Percentiles rank a stretch among this genome's conserved stretches.
phyloP scores from a whole-genome alignment of 2,888 invertebrate genomes.

The Oligia strigilis region DNA sequence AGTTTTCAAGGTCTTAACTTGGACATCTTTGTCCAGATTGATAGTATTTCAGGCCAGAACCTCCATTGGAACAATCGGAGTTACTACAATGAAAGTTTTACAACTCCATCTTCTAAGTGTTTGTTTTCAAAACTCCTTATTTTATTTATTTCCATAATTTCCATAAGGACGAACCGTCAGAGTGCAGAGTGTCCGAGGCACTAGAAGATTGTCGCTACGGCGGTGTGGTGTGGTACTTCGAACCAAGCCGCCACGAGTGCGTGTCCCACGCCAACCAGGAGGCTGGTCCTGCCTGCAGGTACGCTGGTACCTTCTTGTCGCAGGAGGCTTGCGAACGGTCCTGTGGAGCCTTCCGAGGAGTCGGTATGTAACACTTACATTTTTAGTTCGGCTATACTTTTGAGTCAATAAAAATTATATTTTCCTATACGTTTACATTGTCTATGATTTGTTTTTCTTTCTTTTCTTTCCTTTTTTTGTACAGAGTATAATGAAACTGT shows the following conservation, averaged over 20 bases:
- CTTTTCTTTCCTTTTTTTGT: background rate
- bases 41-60: background rate
- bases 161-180: constrained; percentile 64
- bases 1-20: background rate
- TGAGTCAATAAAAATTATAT: background rate
- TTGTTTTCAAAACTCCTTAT: constrained; percentile 14
- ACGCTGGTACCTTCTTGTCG: constrained; percentile 93
- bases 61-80: background rate
- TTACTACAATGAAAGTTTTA: background rate
- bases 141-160: constrained; percentile 20
- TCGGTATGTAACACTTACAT: constrained; percentile 46
- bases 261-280: constrained; percentile 76
- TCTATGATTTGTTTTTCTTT: background rate
- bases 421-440: background rate
- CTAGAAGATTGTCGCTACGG: constrained; percentile 74
- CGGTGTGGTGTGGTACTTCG: constrained; percentile 80
- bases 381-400: background rate
- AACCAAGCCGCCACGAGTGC: constrained; percentile 85
- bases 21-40: background rate
- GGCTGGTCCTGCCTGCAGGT: constrained; percentile 90
- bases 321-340: constrained; percentile 94
- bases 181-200: constrained; percentile 69
- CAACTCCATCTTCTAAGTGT: background rate
- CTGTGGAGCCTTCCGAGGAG: constrained; percentile 93
- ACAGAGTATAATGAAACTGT: background rate